Evolutionary conservation across 1,140 invertebrate species (phyloP).

Genomic region (Cyrtorhinus lividipennis): DNA sequence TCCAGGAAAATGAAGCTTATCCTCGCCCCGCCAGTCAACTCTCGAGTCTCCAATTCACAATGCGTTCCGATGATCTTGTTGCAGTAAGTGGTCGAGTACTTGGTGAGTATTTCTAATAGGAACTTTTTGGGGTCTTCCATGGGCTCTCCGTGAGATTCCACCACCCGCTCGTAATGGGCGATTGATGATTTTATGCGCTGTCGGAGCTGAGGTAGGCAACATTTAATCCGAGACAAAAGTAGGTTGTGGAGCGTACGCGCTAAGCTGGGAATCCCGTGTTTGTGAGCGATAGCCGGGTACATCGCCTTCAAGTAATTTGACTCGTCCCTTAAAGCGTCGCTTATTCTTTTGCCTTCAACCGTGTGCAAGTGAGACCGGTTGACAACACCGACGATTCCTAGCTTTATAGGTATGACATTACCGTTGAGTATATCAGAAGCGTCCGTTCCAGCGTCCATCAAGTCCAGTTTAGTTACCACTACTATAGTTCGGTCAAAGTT

Average conservation of each 20-base stretch:
- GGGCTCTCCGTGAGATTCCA: constrained; percentile 49
- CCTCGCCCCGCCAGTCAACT: constrained; percentile 54
- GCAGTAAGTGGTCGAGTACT: constrained; percentile 54
- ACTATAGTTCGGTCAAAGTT: constrained; percentile 49
- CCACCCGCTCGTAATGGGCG: constrained; percentile 43
- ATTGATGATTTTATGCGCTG: constrained; percentile 46
- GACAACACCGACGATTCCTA: constrained; percentile 65
- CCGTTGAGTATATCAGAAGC: constrained; percentile 57
- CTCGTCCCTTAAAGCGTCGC: constrained; percentile 47
- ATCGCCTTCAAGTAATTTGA: constrained; percentile 42
- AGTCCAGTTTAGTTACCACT: constrained; percentile 59
- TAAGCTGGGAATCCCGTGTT: constrained; percentile 45
- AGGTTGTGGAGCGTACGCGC: constrained; percentile 47
- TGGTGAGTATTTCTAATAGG: constrained; percentile 53
- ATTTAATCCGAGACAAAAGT: constrained; percentile 50
- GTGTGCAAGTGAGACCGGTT: constrained; percentile 62
- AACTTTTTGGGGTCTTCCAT: constrained; percentile 46
- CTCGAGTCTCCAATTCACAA: constrained; percentile 51
- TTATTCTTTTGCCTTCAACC: constrained; percentile 42
- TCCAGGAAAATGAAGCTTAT: constrained; percentile 63
- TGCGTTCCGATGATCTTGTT: constrained; percentile 52
- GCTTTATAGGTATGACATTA: constrained; percentile 52
- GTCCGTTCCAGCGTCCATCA: constrained; percentile 65
- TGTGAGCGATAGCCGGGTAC: constrained; percentile 45
- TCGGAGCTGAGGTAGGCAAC: constrained; percentile 50